These are phyloP conservation scores for Drosophila kanapiae DNA, from an alignment of 1,140 invertebrate genomes.

Conservation along the genomic window DNA sequence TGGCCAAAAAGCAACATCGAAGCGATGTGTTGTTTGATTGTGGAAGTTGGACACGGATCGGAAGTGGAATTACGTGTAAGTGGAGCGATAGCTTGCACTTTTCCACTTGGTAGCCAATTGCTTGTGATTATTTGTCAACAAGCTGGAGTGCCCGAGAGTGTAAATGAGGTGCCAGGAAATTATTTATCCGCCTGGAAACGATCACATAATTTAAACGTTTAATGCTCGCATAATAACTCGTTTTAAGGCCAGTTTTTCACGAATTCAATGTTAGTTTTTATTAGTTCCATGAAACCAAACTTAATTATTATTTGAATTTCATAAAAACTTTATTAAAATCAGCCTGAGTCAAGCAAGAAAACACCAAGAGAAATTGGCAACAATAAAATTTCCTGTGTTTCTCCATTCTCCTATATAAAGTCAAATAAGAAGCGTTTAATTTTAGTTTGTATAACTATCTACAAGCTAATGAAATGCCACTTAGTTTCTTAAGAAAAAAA, in stretches of 20 bases:
- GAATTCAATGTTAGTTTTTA: not conserved
- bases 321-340: not conserved
- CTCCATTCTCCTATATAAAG: no score
- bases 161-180: constrained; percentile 31
- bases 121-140: constrained; percentile 14
- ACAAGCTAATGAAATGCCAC: no score
- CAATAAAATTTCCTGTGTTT: no score
- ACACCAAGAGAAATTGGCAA: no score
- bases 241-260: not conserved
- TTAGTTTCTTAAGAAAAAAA: no score
- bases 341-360: no score
- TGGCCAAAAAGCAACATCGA: constrained; percentile 50
- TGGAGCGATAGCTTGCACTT: constrained; percentile 13
- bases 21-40: not conserved
- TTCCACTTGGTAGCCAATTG: constrained; percentile 11
- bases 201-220: not conserved
- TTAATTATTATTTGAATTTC: not conserved
- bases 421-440: no score
- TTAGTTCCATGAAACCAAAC: not conserved
- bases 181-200: not conserved
- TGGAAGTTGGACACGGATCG: constrained; percentile 21
- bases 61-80: constrained; percentile 31
- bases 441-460: no score
- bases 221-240: constrained; percentile 1
- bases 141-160: constrained; percentile 3